Percentiles rank a stretch among this genome's conserved stretches.
Conservation (phyloP, 1,140 invertebrate species). For the Teleopsis dalmanni region DNA sequence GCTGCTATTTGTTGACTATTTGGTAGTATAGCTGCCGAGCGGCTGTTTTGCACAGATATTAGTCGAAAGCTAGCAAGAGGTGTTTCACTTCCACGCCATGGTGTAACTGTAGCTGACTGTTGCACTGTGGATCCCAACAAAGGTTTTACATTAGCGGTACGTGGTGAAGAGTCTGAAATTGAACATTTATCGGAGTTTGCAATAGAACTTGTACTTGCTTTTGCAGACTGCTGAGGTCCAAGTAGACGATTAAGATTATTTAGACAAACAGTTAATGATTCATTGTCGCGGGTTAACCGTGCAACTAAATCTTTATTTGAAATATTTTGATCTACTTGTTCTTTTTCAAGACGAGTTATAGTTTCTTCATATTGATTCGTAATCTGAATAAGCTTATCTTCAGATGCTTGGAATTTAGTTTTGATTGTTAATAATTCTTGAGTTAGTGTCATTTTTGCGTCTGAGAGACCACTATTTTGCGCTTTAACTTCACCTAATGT, state of each 20-base stretch:
- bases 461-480: constrained; percentile 61
- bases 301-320: constrained; percentile 57
- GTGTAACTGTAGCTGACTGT: constrained; percentile 51
- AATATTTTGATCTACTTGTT: constrained; percentile 60
- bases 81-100: constrained; percentile 61
- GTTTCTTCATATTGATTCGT: constrained; percentile 61
- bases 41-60: constrained; percentile 65
- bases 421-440: constrained; percentile 47
- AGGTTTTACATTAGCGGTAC: constrained; percentile 85
- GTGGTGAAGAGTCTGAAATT: constrained; percentile 67
- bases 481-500: constrained; percentile 61
- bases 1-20: constrained; percentile 48
- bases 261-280: constrained; percentile 63
- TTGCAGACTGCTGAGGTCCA: constrained; percentile 59
- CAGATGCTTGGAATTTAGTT: constrained; percentile 35
- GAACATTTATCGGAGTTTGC: constrained; percentile 58
- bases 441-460: constrained; percentile 55
- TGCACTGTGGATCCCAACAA: constrained; percentile 63
- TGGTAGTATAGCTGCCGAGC: constrained; percentile 73
- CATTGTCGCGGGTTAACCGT: constrained; percentile 60
- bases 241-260: constrained; percentile 72
- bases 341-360: constrained; percentile 65
- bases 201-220: constrained; percentile 56
- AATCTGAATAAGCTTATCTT: constrained; percentile 54
- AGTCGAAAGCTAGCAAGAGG: constrained; percentile 86